Conservation (phyloP, 2,797 vertebrate species). For the Allobates femoralis region DNA sequence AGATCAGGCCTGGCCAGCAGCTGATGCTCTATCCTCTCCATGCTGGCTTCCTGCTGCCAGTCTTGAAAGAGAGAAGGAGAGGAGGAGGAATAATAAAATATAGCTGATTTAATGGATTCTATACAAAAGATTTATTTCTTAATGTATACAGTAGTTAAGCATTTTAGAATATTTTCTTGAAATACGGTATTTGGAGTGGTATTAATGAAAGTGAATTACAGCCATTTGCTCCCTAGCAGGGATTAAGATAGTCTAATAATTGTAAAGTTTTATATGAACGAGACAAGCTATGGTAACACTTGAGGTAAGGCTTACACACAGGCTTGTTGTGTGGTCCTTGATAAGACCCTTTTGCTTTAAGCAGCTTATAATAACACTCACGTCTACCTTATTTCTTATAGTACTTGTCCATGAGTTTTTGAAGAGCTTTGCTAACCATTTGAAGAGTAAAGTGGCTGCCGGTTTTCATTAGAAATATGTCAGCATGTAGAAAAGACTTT, state of each 20-base stretch:
- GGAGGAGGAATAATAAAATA: no score
- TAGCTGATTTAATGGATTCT: neutral
- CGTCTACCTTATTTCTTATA: neutral
- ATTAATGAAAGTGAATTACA: neutral
- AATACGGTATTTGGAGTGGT: neutral
- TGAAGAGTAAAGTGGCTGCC: neutral
- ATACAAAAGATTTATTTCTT: neutral
- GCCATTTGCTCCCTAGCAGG: neutral
- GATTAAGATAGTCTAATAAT: constrained; percentile 34
- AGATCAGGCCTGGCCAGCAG: no score
- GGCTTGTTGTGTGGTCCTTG: constrained; percentile 38
- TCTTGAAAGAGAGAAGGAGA: no score
- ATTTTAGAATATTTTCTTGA: neutral
- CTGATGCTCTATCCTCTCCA: no score
- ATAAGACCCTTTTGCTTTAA: constrained; percentile 19
- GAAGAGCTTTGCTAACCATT: constrained; percentile 2
- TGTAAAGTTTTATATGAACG: constrained; percentile 9
- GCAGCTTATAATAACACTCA: constrained; percentile 29
- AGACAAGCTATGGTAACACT: constrained; percentile 34
- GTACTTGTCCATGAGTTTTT: constrained; percentile 5
- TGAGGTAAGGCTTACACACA: constrained; percentile 1
- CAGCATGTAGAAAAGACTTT: neutral
- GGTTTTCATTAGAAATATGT: neutral
- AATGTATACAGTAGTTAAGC: no score
- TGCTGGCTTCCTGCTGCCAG: no score